Base-by-base conservation (phyloP, 2,113 vertebrate species). In the Saccopteryx bilineata region DNA sequence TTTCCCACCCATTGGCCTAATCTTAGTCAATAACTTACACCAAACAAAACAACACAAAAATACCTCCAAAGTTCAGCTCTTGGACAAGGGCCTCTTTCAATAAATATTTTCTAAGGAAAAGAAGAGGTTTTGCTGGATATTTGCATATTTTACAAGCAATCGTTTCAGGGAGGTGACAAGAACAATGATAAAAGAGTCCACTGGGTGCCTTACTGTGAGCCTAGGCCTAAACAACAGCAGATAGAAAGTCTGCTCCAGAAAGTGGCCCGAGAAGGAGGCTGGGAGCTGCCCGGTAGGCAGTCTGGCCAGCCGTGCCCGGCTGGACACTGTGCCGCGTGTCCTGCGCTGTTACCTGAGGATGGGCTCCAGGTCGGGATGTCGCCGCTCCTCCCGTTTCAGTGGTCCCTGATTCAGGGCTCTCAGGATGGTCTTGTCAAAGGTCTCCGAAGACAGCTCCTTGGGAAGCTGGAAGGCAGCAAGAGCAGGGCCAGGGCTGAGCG, bases 361-460 rank as follows among this genome's bases (percentile, higher is more conserved):
- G 88, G 98, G 98, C 98, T 99, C 99, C 90, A 99, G 98, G 94
- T 99, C 99, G 95, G 98, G 95, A 71, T 98, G 98, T 61, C 98
- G 97, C 94, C 98, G 98, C 97, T 99, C 99, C 96, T 99, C 99
- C 81, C 98, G 98, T 95, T 99, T 99, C 83, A 99, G 98, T 58
- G 98, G 98, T 50, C 99, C 99, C 96, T 99, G 99, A 98, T 98
- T 99, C 98, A 99, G 98, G 97, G 99, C 99, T 97, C 98, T 98
- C 96, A 99, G 98, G 95, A 99, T 99, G 96, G 99, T 98, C 98
- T 99, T 99, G 98, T 99, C 99, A 98, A 99, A 99, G 18, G 99
- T 98, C 98, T 99, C 99, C 48, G 98, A 99, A 96, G 99, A 99
- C 79, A 99, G 98, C 97, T 99, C 99, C 98, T 99, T 99, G 90